These are phyloP conservation scores for Lindbergichthys nudifrons DNA, from an alignment of 2,797 vertebrate species.

Conservation along the genomic window DNA sequence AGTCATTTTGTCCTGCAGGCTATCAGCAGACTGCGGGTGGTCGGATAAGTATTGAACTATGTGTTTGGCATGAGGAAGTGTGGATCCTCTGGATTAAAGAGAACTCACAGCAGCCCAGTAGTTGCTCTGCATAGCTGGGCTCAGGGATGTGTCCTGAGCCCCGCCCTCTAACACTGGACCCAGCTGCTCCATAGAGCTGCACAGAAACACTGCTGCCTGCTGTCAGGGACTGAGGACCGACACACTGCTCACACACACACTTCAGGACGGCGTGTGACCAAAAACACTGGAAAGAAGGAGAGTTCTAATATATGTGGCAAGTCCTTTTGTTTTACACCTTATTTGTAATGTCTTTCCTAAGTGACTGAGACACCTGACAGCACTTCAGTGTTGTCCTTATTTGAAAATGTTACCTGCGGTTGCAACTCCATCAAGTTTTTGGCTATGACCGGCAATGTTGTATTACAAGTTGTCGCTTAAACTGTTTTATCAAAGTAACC, in stretches of 20 bases:
- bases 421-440: background rate
- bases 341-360: background rate
- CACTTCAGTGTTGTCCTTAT: background rate
- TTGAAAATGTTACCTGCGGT: background rate
- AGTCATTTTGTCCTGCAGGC: background rate
- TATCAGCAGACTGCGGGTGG: background rate
- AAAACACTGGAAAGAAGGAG: background rate
- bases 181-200: slow-evolving; percentile 22
- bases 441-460: background rate
- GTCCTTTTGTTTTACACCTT: background rate
- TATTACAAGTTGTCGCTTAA: background rate
- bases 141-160: slow-evolving; percentile 52
- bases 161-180: slow-evolving; percentile 62
- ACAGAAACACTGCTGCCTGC: slow-evolving; percentile 30
- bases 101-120: slow-evolving; percentile 35
- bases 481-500: background rate
- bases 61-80: slow-evolving; percentile 1
- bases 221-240: slow-evolving; percentile 50
- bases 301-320: slow-evolving; percentile 40
- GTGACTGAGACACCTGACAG: slow-evolving; percentile 49
- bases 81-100: slow-evolving; percentile 11
- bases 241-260: slow-evolving; percentile 8
- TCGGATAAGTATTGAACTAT: background rate
- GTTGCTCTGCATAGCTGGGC: slow-evolving; percentile 10
- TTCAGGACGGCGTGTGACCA: background rate